Evolutionary conservation across 2,797 vertebrate genomes (phyloP).

Genomic region (Platalea minor): DNA sequence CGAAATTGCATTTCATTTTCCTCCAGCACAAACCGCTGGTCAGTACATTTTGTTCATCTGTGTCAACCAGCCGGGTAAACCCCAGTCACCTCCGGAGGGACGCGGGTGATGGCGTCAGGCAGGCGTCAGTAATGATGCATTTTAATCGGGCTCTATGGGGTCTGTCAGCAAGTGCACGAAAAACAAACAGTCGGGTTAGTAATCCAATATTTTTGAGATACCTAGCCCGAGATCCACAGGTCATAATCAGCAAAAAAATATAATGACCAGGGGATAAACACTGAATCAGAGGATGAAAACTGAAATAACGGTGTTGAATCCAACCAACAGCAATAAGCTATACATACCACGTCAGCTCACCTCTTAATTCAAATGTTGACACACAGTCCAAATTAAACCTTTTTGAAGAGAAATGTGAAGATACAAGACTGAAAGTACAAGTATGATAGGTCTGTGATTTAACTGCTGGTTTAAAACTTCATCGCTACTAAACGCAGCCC

Average conservation of each 20-base stretch:
- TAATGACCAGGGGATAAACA: not conserved
- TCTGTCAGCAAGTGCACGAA: not conserved
- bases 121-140: too few relatives aligned
- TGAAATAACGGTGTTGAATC: not conserved
- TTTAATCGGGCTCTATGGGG: not conserved
- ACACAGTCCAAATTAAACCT: not conserved
- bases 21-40: not conserved
- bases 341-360: accelerated
- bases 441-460: not conserved
- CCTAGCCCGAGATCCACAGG: not conserved
- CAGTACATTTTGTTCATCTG: not conserved
- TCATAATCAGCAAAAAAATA: not conserved
- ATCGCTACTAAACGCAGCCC: not conserved
- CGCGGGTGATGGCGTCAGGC: not conserved
- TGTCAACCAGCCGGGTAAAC: not conserved
- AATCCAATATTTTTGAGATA: not conserved
- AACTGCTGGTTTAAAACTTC: not conserved
- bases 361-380: not conserved
- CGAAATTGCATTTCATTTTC: not conserved
- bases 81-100: not conserved
- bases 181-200: not conserved
- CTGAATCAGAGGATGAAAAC: not conserved
- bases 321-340: not conserved
- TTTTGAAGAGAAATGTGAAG: not conserved
- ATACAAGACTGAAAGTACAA: not conserved